Evolutionary conservation across 2,797 vertebrate genomes (phyloP).

Genomic region (Coccyzus lansbergi): DNA sequence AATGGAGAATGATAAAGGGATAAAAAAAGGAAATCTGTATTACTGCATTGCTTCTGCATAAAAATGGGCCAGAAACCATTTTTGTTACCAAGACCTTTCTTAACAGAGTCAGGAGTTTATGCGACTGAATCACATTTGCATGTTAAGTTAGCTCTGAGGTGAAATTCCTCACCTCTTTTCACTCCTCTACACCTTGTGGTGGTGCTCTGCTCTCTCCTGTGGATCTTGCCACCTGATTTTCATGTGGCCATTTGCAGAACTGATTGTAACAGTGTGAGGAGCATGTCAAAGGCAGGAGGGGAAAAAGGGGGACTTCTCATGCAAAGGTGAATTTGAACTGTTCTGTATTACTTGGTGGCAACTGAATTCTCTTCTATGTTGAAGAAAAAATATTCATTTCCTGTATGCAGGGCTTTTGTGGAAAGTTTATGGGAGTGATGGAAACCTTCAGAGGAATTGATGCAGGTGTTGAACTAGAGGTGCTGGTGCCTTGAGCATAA

Average conservation of each 20-base stretch:
- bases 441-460: neutral
- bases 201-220: neutral
- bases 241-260: neutral
- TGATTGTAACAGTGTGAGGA: neutral
- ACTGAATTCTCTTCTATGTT: neutral
- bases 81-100: neutral
- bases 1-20: neutral
- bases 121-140: neutral
- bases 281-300: neutral
- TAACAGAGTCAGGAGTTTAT: neutral
- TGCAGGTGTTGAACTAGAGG: neutral
- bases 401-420: neutral
- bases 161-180: neutral
- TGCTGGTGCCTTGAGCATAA: neutral
- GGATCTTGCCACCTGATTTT: neutral
- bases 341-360: neutral
- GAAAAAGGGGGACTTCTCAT: neutral
- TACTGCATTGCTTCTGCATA: neutral
- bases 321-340: neutral
- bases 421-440: neutral
- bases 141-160: neutral
- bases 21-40: neutral
- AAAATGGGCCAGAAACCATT: neutral
- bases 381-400: neutral
- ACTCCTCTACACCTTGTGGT: accelerated